Conservation (phyloP, 2,797 vertebrate species). For the Macroramphosus scolopax region DNA sequence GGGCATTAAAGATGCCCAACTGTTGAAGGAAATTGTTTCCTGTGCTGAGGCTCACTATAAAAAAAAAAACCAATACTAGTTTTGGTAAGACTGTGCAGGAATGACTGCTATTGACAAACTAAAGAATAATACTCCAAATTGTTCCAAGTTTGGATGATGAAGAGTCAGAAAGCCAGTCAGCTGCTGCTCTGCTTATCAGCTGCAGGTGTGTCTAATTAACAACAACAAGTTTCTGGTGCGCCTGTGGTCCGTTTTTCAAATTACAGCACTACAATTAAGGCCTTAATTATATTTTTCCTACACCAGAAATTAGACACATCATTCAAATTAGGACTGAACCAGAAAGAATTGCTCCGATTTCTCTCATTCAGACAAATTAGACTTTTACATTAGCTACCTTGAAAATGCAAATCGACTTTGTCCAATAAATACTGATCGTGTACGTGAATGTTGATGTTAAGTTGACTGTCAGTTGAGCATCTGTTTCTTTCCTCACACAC, state of each 20-base stretch:
- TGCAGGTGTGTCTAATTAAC: slow-evolving; percentile 31
- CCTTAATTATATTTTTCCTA: neutral
- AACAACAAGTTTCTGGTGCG: slow-evolving; percentile 23
- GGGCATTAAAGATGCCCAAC: too few species aligned
- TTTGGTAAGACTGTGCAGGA: too few species aligned
- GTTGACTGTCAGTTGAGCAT: neutral
- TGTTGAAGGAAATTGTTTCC: too few species aligned
- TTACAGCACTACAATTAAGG: neutral
- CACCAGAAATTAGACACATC: too few species aligned
- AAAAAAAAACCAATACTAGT: too few species aligned
- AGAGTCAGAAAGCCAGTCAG: too few species aligned
- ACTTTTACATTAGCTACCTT: neutral
- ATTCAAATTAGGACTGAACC: neutral
- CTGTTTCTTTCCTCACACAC: neutral
- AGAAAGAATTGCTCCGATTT: neutral
- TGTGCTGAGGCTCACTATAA: too few species aligned
- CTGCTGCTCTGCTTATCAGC: slow-evolving; percentile 21
- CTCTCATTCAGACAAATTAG: neutral
- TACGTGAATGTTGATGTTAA: too few species aligned
- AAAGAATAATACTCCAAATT: too few species aligned
- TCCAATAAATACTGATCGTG: neutral
- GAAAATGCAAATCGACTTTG: neutral
- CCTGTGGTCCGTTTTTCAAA: slow-evolving; percentile 3
- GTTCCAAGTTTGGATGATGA: too few species aligned
- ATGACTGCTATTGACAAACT: too few species aligned